These are phyloP conservation scores for Athetis lepigone DNA, from an alignment of 2,888 invertebrate species.

Conservation along the genomic window DNA sequence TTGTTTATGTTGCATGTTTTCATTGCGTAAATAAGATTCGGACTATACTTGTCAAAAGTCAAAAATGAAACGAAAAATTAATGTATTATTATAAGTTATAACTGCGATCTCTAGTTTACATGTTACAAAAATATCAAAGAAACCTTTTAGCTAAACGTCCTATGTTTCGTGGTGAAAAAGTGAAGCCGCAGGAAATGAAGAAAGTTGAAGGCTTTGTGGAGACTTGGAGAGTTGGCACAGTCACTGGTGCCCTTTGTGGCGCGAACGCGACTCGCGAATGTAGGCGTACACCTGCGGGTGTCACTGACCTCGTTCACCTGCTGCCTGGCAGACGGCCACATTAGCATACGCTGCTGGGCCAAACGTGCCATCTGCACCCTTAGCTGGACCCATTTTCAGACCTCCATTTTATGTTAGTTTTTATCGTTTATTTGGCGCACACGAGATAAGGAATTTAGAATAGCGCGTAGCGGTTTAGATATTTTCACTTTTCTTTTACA, in stretches of 20 bases:
- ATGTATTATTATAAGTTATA: background rate
- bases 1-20: background rate
- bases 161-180: conserved; percentile 31
- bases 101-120: background rate
- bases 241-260: conserved; percentile 61
- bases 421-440: conserved; percentile 19
- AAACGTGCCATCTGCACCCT: conserved; percentile 65
- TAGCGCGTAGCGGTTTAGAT: background rate
- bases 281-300: conserved; percentile 78
- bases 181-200: conserved; percentile 68
- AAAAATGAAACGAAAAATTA: background rate
- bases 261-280: conserved; percentile 59
- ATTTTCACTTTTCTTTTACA: background rate
- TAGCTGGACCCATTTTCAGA: conserved; percentile 51
- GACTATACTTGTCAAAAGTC: background rate
- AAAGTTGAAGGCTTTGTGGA: conserved; percentile 67
- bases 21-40: background rate
- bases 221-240: conserved; percentile 41
- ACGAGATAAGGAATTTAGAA: conserved; percentile 4
- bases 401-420: conserved; percentile 25
- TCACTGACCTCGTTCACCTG: conserved; percentile 88
- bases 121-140: background rate
- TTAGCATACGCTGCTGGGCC: conserved; percentile 76
- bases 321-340: conserved; percentile 72
- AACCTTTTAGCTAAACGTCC: conserved; percentile 1